Evolutionary conservation across 1,140 invertebrate genomes (phyloP).

Genomic region (Leptinotarsa texana): DNA sequence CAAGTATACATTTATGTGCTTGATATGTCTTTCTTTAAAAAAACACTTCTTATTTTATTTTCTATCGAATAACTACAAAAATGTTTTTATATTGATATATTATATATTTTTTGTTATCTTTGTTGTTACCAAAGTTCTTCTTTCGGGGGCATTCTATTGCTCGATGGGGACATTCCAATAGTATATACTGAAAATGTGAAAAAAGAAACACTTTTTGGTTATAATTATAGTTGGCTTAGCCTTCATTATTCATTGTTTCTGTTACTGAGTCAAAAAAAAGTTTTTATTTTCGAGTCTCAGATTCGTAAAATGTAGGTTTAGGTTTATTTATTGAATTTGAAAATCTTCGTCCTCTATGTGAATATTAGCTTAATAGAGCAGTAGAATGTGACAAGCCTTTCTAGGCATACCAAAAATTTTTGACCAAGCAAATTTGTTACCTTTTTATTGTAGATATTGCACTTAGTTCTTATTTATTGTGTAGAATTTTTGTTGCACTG

Average conservation of each 20-base stretch:
- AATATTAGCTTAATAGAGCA: background rate
- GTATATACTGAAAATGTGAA: background rate
- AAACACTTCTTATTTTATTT: conserved; percentile 13
- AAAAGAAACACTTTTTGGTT: background rate
- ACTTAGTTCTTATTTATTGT: conserved; percentile 21
- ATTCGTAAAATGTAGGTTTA: conserved; percentile 31
- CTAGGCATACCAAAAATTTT: conserved; percentile 23
- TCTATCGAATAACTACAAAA: conserved; percentile 23
- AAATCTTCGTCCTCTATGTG: background rate
- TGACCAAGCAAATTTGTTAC: conserved; percentile 20
- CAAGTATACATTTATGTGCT: conserved; percentile 40
- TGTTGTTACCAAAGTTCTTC: conserved; percentile 34
- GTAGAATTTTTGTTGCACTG: conserved; percentile 28
- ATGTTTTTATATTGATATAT: conserved; percentile 32
- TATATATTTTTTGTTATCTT: conserved; percentile 40
- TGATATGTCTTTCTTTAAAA: conserved; percentile 15
- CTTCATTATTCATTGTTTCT: conserved; percentile 12
- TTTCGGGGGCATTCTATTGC: conserved; percentile 22
- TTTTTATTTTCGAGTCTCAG: conserved; percentile 24
- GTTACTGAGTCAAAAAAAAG: conserved; percentile 28
- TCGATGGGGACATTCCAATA: background rate
- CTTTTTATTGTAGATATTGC: conserved; percentile 30
- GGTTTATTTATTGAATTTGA: conserved; percentile 24
- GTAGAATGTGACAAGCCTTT: conserved; percentile 13
- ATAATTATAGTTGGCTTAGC: conserved; percentile 13